A percentile compares a stretch with the other conserved stretches of the same genome.
These are phyloP conservation scores for Yasuhikotakia modesta DNA, from an alignment of 2,797 vertebrate species.

Conservation along the genomic window DNA sequence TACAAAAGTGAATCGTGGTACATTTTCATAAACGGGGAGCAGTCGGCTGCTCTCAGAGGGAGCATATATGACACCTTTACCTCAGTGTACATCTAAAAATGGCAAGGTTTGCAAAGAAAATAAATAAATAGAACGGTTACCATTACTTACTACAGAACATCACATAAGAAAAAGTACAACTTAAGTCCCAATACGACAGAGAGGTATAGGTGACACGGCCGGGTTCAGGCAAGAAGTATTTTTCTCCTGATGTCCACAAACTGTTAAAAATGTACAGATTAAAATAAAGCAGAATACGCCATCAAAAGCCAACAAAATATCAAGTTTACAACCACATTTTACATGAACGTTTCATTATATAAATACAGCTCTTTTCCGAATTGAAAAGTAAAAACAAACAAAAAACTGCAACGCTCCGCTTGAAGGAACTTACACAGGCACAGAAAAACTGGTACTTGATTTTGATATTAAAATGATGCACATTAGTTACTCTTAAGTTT, in stretches of 20 bases:
- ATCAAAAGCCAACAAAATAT: constrained; percentile 71
- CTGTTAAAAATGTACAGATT: constrained; percentile 63
- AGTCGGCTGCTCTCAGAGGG: constrained; percentile 63
- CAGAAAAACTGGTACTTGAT: constrained; percentile 81
- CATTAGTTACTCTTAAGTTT: constrained; percentile 78
- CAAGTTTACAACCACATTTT: constrained; percentile 81
- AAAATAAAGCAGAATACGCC: constrained; percentile 75
- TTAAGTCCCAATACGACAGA: constrained; percentile 70
- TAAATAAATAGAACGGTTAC: constrained; percentile 78
- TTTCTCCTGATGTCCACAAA: constrained; percentile 73
- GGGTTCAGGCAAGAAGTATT: constrained; percentile 54
- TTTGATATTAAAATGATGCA: constrained; percentile 82
- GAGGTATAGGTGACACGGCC: constrained; percentile 63
- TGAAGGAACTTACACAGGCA: constrained; percentile 73
- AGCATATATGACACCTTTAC: constrained; percentile 33
- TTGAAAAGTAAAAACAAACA: constrained; percentile 54
- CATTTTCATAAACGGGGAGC: constrained; percentile 71
- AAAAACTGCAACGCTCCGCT: constrained; percentile 68
- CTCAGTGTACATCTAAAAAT: constrained; percentile 66
- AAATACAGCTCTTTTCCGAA: constrained; percentile 70
- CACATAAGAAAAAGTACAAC: constrained; percentile 76
- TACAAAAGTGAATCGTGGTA: constrained; percentile 72
- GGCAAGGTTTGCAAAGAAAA: constrained; percentile 66
- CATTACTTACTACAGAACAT: constrained; percentile 73
- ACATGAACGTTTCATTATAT: constrained; percentile 80